These are phyloP conservation scores for Camponotus fellah DNA, from an alignment of 2,888 invertebrate species.

Conservation along the genomic window DNA sequence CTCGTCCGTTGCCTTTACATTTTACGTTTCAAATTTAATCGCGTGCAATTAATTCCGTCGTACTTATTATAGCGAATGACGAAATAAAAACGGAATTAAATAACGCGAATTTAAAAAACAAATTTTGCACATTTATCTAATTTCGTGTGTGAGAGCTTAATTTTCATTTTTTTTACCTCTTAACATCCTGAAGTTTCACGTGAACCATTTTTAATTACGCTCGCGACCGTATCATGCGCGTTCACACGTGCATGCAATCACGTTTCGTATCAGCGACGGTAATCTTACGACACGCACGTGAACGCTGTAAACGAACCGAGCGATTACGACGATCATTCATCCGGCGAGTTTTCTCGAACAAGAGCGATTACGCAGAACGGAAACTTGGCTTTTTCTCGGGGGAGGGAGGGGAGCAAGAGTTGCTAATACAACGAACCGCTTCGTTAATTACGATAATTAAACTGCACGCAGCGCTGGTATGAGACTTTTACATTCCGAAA, in stretches of 20 bases:
- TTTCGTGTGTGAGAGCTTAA: slow-evolving; percentile 13
- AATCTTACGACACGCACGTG: slow-evolving; percentile 39
- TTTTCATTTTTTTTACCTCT: slow-evolving; percentile 6
- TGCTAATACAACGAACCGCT: slow-evolving; percentile 64
- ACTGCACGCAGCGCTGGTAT: slow-evolving; percentile 48
- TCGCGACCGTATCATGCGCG: slow-evolving; percentile 8
- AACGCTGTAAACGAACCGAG: not conserved
- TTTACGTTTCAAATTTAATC: slow-evolving; percentile 30
- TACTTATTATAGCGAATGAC: not conserved
- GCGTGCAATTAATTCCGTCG: slow-evolving; percentile 23
- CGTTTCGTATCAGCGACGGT: slow-evolving; percentile 30
- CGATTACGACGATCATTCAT: slow-evolving; percentile 63
- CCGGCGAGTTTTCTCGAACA: slow-evolving; percentile 58
- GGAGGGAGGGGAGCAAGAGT: slow-evolving; percentile 10
- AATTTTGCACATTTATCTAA: slow-evolving; percentile 14
- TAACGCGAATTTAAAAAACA: slow-evolving; percentile 30
- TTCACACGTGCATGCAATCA: slow-evolving; percentile 34
- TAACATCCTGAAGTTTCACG: not conserved
- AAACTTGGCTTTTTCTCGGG: slow-evolving; percentile 18
- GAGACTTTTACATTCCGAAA: slow-evolving; percentile 63
- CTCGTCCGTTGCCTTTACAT: not conserved
- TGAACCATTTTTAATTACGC: slow-evolving; percentile 42
- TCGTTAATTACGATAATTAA: slow-evolving; percentile 77
- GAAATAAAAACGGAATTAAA: slow-evolving; percentile 29
- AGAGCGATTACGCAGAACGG: slow-evolving; percentile 34